Base-by-base conservation (phyloP, 2,797 vertebrate species). In the Chrysolophus pictus region DNA sequence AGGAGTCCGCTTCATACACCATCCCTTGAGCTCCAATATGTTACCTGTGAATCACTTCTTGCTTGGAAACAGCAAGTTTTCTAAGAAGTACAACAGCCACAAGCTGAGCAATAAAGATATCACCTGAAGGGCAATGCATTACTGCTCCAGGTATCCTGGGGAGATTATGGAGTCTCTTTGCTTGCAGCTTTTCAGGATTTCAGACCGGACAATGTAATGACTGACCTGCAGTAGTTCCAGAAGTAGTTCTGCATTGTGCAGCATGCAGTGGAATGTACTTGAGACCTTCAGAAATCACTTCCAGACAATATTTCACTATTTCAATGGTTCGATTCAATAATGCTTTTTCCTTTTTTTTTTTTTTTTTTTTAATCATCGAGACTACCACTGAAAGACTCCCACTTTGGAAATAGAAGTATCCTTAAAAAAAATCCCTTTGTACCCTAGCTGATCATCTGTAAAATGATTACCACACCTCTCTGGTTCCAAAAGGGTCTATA, bases 261-360 rank as follows among this genome's bases (percentile, higher is more conserved):
- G 10, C 8, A 12, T 37, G 5, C 2, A 37, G 10, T 3, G 0
- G 0, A 3, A 14, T 4, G n/a, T 51, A 56, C 35, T 84, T n/a
- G 9, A 70, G 24, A 10, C 19, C 42, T 91, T 84, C 28, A 21
- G 21, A 73, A 3, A 31, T 82, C n/a, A 10, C 44, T 87, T 64
- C 22, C 11, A 44, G 68, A 41, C 16, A 74, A 39, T 8, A 17
- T 71, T 91, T 76, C 47, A 62, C 33, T 26, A 24, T 71, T 91
- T 76, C 49, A 62, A 37, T 26, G 24, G n/a, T 31, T 64, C 15
- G 76, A 33, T 76, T 60, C 6, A 28, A 7, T 35, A 24, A 49
- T 15, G 19, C 6, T 63, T 49, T 37, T 37, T 37, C 37, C 10
- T 11, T 19, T 64, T 46, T 85, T 75, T 60, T 59, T 33, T 17